Conservation (phyloP, 2,888 invertebrate genomes). For the Oegoconia quadripuncta region DNA sequence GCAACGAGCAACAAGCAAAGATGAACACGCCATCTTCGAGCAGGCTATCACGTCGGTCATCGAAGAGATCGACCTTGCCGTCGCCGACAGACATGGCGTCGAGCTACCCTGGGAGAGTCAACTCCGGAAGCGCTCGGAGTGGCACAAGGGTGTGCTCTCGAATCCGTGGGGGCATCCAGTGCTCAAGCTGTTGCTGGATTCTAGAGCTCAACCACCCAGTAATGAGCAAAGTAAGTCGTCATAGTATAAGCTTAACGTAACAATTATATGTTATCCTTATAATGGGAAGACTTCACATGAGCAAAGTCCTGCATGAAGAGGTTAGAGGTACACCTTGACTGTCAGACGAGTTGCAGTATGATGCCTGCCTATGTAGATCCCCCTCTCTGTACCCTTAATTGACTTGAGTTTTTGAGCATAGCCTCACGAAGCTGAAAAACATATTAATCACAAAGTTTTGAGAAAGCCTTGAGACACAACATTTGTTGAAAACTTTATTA, state of each 20-base stretch:
- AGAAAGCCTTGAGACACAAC: too few species aligned
- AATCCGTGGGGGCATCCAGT: constrained; percentile 78
- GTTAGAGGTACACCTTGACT: too few species aligned
- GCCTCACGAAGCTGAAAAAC: too few species aligned
- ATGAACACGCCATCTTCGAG: constrained; percentile 44
- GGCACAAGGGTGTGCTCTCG: constrained; percentile 72
- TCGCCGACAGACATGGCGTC: constrained; percentile 50
- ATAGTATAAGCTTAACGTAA: not conserved
- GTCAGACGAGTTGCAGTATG: too few species aligned
- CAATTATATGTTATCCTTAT: not conserved
- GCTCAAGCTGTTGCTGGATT: constrained; percentile 75
- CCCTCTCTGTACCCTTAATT: too few species aligned
- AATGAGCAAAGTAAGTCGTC: constrained; percentile 51
- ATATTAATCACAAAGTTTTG: too few species aligned
- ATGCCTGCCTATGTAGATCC: too few species aligned
- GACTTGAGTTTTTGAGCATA: too few species aligned
- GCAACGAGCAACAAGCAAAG: constrained; percentile 49
- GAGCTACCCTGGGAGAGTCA: constrained; percentile 46
- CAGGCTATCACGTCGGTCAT: constrained; percentile 54
- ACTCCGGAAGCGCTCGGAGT: constrained; percentile 76
- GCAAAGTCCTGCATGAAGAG: too few species aligned
- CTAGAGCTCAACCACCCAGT: constrained; percentile 64
- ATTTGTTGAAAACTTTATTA: too few species aligned
- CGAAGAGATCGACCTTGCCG: constrained; percentile 50
- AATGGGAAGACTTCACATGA: not conserved